phyloP scores from a whole-genome alignment of 1,140 invertebrate genomes.

The Drosophila seguyi region DNA sequence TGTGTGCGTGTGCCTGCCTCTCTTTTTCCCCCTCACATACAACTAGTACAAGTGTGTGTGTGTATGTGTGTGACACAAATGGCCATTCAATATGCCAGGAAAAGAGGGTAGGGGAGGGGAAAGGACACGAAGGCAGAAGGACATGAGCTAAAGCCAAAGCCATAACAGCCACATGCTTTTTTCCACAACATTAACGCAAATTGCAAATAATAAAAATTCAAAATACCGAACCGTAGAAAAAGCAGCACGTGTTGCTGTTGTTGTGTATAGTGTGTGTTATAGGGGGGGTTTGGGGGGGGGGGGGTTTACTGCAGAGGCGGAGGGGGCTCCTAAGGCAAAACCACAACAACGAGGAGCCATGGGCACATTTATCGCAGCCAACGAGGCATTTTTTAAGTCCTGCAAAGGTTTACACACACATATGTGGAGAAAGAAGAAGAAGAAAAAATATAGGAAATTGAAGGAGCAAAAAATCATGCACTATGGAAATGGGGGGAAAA shows the following conservation, averaged over 20 bases:
- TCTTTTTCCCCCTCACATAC: slow-evolving; percentile 9
- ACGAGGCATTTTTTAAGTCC: slow-evolving; percentile 75
- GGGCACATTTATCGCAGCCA: slow-evolving; percentile 78
- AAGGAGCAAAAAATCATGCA: slow-evolving; percentile 31
- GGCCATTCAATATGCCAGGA: slow-evolving; percentile 80
- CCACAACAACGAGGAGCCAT: slow-evolving; percentile 68
- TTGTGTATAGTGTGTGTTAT: slow-evolving; percentile 29
- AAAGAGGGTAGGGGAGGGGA: not conserved
- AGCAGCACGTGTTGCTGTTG: slow-evolving; percentile 72
- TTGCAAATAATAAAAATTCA: slow-evolving; percentile 84
- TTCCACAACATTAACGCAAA: slow-evolving; percentile 84
- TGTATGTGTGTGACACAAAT: slow-evolving; percentile 71
- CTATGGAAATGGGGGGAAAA: slow-evolving; percentile 11
- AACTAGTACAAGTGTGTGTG: slow-evolving; percentile 25
- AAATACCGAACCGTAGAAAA: slow-evolving; percentile 79
- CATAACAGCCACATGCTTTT: slow-evolving; percentile 83
- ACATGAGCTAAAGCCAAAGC: slow-evolving; percentile 76
- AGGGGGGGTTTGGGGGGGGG: not conserved
- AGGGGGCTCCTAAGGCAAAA: slow-evolving; percentile 47
- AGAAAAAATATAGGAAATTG: slow-evolving; percentile 27
- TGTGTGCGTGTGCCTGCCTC: slow-evolving; percentile 44
- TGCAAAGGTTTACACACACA: slow-evolving; percentile 51
- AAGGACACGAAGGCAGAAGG: slow-evolving; percentile 6
- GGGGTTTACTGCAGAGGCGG: slow-evolving; percentile 12
- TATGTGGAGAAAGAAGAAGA: not conserved